Evolutionary conservation across 2,113 vertebrate genomes (phyloP).

Genomic region (Istiophorus platypterus): DNA sequence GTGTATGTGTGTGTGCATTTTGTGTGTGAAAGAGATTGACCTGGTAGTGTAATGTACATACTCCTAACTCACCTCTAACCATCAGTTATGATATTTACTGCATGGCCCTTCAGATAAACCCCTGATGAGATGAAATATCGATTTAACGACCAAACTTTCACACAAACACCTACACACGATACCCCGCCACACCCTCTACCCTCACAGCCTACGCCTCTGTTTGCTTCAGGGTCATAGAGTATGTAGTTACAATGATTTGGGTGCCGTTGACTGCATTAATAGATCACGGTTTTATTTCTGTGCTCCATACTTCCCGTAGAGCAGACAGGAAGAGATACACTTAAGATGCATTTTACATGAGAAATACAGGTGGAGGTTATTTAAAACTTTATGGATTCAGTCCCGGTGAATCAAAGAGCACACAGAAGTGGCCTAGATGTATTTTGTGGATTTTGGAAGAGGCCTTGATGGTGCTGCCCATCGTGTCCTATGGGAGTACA

Average conservation of each 20-base stretch:
- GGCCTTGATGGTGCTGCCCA: neutral
- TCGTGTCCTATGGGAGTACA: constrained; percentile 12
- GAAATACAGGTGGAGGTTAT: constrained; percentile 5
- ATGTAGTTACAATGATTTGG: constrained; percentile 38
- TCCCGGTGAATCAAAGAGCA: neutral
- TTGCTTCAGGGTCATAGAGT: constrained; percentile 27
- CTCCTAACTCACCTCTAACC: constrained; percentile 29
- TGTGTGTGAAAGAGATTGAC: constrained; percentile 26
- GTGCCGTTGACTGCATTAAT: neutral
- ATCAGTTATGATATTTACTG: constrained; percentile 69
- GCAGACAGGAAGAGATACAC: neutral
- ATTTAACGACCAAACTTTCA: constrained; percentile 43
- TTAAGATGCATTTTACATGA: constrained; percentile 15
- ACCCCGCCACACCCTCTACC: constrained; percentile 29
- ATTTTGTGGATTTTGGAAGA: constrained; percentile 14
- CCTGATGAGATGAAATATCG: constrained; percentile 75
- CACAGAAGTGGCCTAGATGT: constrained; percentile 2
- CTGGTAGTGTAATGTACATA: constrained; percentile 23
- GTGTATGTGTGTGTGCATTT: neutral
- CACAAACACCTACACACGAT: neutral
- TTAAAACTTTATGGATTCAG: neutral
- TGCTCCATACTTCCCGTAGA: constrained; percentile 12
- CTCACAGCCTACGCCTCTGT: constrained; percentile 36
- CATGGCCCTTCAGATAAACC: constrained; percentile 58
- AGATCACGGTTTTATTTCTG: neutral